Conservation (phyloP, 2,113 vertebrate species). For the Cottus gobio region DNA sequence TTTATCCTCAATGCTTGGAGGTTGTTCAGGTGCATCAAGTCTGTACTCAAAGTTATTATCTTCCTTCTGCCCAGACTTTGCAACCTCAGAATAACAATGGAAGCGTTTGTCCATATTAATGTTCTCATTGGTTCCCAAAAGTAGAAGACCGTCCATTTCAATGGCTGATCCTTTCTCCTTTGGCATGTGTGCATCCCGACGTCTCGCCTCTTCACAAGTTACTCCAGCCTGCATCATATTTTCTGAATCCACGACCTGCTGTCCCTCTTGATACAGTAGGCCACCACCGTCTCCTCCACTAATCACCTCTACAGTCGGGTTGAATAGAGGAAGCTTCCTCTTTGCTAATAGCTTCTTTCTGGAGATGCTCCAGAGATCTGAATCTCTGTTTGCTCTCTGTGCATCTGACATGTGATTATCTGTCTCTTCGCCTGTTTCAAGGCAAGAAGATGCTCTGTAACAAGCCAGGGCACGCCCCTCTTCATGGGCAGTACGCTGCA, state of each 20-base stretch:
- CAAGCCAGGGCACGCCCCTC: not conserved
- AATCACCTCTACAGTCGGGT: conserved; percentile 14
- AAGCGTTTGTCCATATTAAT: not conserved
- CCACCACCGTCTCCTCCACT: conserved; percentile 5
- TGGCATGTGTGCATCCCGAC: not conserved
- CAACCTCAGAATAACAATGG: not conserved
- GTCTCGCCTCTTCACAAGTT: not conserved
- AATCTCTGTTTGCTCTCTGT: conserved; percentile 10
- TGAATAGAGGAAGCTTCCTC: conserved; percentile 6
- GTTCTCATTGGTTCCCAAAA: not conserved
- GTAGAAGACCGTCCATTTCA: not conserved
- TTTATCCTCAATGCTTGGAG: not conserved
- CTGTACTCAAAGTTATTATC: not conserved
- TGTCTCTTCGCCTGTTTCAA: conserved; percentile 1
- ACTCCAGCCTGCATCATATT: not conserved
- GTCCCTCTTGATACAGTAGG: not conserved
- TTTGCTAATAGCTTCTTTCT: conserved; percentile 14
- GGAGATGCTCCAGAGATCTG: not conserved
- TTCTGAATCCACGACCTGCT: not conserved
- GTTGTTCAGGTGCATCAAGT: not conserved
- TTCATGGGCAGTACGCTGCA: not conserved
- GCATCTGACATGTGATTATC: not conserved
- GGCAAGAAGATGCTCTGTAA: not conserved
- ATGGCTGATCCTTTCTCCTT: not conserved
- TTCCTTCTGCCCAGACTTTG: not conserved